phyloP scores from a whole-genome alignment of 2,797 vertebrate species.

The Melopsittacus undulatus region DNA sequence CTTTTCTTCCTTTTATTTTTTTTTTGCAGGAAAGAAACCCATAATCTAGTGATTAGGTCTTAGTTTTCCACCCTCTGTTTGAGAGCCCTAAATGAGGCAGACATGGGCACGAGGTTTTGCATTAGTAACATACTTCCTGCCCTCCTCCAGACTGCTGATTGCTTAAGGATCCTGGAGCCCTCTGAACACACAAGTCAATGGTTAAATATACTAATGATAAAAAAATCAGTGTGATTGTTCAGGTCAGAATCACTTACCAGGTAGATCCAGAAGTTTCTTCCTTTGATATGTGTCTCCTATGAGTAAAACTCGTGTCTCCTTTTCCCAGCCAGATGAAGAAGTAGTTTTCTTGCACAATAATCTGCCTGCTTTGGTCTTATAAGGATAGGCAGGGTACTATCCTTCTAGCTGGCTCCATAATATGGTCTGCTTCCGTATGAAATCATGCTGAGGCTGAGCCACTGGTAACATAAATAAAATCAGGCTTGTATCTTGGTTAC shows the following conservation, averaged over 20 bases:
- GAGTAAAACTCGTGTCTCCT: neutral
- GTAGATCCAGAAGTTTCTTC: neutral
- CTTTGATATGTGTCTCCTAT: neutral
- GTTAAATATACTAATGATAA: neutral
- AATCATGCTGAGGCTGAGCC: conserved; percentile 31
- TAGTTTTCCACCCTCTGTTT: neutral
- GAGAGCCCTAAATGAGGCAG: neutral
- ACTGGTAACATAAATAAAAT: conserved; percentile 43
- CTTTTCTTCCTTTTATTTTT: neutral
- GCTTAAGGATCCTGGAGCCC: neutral
- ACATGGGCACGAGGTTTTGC: neutral
- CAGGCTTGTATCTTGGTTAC: conserved; percentile 53
- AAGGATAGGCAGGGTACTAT: neutral
- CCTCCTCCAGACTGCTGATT: neutral
- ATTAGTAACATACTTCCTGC: neutral
- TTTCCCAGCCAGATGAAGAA: neutral
- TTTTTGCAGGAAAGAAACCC: neutral
- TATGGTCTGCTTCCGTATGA: conserved; percentile 37
- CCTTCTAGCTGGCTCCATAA: conserved; percentile 1
- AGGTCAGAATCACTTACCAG: conserved; percentile 33
- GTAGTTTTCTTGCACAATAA: neutral
- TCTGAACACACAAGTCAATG: neutral
- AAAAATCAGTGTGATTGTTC: neutral
- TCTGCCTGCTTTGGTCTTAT: neutral
- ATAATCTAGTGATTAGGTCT: neutral